Evolutionary conservation across 2,888 invertebrate species (phyloP).

Genomic region (Pomacea canaliculata): DNA sequence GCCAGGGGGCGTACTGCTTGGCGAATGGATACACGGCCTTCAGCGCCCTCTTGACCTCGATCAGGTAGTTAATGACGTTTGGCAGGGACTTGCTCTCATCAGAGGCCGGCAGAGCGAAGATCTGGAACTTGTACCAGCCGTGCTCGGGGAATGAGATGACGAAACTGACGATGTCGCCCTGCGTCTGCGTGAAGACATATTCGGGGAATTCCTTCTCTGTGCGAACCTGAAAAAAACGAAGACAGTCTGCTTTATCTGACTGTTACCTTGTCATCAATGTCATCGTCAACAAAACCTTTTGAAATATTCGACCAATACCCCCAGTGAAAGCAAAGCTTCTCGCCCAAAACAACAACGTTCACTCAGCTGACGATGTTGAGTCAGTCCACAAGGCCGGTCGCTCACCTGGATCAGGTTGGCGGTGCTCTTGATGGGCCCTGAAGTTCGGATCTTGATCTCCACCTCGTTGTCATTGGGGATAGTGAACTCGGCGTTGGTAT

Average conservation of each 20-base stretch:
- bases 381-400: no score
- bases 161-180: constrained; percentile 43
- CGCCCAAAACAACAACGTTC: no score
- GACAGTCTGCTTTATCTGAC: not conserved
- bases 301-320: no score
- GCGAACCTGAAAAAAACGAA: constrained; percentile 7
- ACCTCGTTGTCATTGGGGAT: constrained; percentile 29
- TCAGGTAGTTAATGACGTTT: constrained; percentile 64
- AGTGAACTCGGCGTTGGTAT: constrained; percentile 32
- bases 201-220: constrained; percentile 46
- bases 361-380: no score
- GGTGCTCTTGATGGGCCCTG: constrained; percentile 44
- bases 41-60: constrained; percentile 46
- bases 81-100: constrained; percentile 61
- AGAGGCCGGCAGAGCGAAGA: constrained; percentile 56
- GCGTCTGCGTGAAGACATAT: constrained; percentile 58
- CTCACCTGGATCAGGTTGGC: constrained; percentile 23
- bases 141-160: constrained; percentile 46
- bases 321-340: not conserved
- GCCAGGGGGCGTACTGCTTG: constrained; percentile 66
- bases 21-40: constrained; percentile 56
- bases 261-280: no score
- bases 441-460: constrained; percentile 50
- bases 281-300: no score
- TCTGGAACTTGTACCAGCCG: constrained; percentile 64